Base-by-base conservation (phyloP, 2,888 invertebrate species). In the Apodemia zela region DNA sequence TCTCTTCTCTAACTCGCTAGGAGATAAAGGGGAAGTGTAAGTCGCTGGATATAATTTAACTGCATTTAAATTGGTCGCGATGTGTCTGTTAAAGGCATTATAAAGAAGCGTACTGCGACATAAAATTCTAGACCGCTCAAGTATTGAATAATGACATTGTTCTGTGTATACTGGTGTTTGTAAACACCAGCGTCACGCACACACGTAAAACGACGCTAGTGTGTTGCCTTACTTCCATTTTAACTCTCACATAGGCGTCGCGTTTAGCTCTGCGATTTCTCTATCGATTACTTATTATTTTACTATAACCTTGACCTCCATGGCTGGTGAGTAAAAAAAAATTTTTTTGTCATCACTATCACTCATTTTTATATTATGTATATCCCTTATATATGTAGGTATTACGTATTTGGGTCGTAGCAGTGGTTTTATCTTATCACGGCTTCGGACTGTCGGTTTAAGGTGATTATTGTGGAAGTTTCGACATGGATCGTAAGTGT, bases 131-230 rank as follows among this genome's bases (percentile, higher is more conserved):
- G 76, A 78, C 74, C 72, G 69, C 75, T 79, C 78, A 75, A 76
- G 80, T 75, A 84, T 79, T 81, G 82, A 81, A 83, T 83, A 85
- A 85, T 84, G 82, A 85, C 84, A 85, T 85, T 86, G 87, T 85
- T 84, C 82, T 79, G 79, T 72, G 73, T 78, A 78, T 76, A 74
- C 77, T 70, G 63, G 85, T 85, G 84, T 83, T 84, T 81, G 83
- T 83, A 87, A 87, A 86, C 82, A 87, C 68, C 67, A 69, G 66
- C 75, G 65, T 65, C 67, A 68, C 71, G 73, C 81, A 79, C 84
- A 81, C 83, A 75, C 72, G 61, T 66, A 62, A 15, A 54, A 45
- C 17, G 59, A 15, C 57, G 57, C 59, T 54, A 67, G 69, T 67
- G 71, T 72, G 68, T 68, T 67, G 79, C 71, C 77, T 76, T 81